Conservation (phyloP, 2,888 invertebrate species). For the Dione vanillae region DNA sequence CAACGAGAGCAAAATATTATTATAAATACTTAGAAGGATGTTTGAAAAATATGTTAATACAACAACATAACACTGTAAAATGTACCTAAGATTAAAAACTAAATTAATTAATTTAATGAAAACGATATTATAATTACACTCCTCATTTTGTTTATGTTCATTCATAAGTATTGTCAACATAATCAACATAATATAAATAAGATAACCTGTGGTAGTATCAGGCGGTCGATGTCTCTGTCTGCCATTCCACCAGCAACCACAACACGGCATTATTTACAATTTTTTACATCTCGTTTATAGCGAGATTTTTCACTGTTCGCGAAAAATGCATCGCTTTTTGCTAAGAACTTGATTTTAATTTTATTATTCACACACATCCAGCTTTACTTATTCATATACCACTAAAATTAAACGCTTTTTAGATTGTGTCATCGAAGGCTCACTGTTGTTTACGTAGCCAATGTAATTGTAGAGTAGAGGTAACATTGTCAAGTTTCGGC, state of each 20-base stretch:
- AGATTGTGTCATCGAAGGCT: slow-evolving; percentile 33
- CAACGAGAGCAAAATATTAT: slow-evolving; percentile 8
- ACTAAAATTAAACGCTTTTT: slow-evolving; percentile 12
- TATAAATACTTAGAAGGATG: slow-evolving; percentile 2
- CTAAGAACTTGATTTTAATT: not conserved
- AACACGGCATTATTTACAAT: slow-evolving; percentile 70
- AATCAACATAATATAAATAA: not conserved
- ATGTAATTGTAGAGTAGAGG: slow-evolving; percentile 51
- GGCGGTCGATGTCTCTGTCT: slow-evolving; percentile 80
- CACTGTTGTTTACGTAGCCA: slow-evolving; percentile 52
- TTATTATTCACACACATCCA: not conserved
- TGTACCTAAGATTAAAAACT: not conserved
- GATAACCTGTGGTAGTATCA: slow-evolving; percentile 68
- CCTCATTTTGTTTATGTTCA: not conserved
- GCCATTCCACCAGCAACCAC: slow-evolving; percentile 82
- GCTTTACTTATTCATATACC: slow-evolving; percentile 12
- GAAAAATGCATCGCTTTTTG: not conserved
- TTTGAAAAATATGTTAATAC: slow-evolving; percentile 5
- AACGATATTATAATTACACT: not conserved
- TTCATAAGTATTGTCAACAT: not conserved
- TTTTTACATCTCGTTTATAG: slow-evolving; percentile 41
- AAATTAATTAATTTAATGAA: not conserved
- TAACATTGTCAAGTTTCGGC: slow-evolving; percentile 50
- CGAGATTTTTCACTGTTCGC: not conserved
- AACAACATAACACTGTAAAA: not conserved